A percentile compares a stretch with the other conserved stretches of the same genome.
These are phyloP conservation scores for Lerista edwardsae DNA, from an alignment of 2,797 vertebrate species.

Conservation along the genomic window DNA sequence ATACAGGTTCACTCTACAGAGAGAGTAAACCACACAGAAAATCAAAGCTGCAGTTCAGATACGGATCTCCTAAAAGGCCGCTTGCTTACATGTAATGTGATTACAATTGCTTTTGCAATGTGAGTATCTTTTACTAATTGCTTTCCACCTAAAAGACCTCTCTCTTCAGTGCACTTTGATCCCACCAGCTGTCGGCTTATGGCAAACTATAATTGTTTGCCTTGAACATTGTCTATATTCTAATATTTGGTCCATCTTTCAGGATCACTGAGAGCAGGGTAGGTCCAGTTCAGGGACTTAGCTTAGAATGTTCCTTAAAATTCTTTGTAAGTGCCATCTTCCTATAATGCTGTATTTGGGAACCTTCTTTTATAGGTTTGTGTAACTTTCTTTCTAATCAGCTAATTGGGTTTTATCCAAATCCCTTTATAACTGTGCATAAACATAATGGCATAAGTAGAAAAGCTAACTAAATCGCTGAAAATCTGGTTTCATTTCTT, in stretches of 20 bases:
- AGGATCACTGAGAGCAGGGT: not conserved
- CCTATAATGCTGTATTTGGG: not conserved
- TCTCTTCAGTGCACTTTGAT: not conserved
- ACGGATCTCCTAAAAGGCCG: not conserved
- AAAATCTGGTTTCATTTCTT: constrained; percentile 2
- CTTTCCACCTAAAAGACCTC: not conserved
- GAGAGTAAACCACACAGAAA: not conserved
- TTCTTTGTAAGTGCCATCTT: not conserved
- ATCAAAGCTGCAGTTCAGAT: not conserved
- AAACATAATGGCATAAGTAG: constrained; percentile 9
- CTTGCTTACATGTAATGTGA: not conserved
- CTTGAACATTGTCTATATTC: constrained; percentile 3
- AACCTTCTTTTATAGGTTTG: not conserved
- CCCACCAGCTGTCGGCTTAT: not conserved
- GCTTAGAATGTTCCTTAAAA: not conserved
- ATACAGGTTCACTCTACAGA: too few species aligned
- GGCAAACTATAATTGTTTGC: not conserved
- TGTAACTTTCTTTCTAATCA: not conserved
- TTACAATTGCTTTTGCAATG: not conserved
- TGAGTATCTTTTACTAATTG: not conserved
- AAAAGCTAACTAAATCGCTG: not conserved
- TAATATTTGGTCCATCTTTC: not conserved
- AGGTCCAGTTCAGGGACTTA: not conserved
- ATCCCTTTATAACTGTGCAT: not conserved
- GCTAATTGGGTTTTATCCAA: constrained; percentile 6